A percentile compares a stretch with the other conserved stretches of the same genome.
phyloP scores from a whole-genome alignment of 1,140 invertebrate genomes.

The Paralvinella palmiformis region DNA sequence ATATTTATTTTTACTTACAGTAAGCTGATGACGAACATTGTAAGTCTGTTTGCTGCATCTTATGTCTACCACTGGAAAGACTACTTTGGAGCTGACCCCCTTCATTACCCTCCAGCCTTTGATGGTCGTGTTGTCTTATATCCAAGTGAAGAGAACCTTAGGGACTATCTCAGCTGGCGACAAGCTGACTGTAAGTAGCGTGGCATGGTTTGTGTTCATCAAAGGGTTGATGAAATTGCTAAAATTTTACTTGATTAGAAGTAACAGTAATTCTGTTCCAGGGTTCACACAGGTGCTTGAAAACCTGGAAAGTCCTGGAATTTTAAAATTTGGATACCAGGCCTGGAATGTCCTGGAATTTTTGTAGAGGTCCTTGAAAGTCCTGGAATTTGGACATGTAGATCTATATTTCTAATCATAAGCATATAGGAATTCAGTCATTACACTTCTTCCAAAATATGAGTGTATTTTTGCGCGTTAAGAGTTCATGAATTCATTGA shows the following conservation, averaged over 20 bases:
- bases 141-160: conserved; percentile 77
- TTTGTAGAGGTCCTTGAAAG: too few species aligned
- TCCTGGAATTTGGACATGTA: too few species aligned
- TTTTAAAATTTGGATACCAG: too few species aligned
- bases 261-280: not conserved
- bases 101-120: conserved; percentile 83
- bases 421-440: too few species aligned
- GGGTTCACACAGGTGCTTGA: too few species aligned
- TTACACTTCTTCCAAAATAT: too few species aligned
- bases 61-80: conserved; percentile 83
- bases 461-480: too few species aligned
- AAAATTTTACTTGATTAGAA: not conserved
- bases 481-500: too few species aligned
- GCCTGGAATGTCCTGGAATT: too few species aligned
- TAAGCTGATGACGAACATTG: conserved; percentile 78
- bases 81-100: conserved; percentile 63
- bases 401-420: too few species aligned
- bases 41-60: conserved; percentile 79
- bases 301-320: too few species aligned
- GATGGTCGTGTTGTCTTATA: conserved; percentile 84
- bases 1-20: conserved; percentile 42
- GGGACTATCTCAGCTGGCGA: conserved; percentile 92
- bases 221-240: not conserved
- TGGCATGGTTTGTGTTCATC: not conserved
- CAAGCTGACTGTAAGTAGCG: conserved; percentile 77